Evolutionary conservation across 1,140 invertebrate species (phyloP), one percentile per base, ranked within the genome.

Genomic region (Eumeta japonica): DNA sequence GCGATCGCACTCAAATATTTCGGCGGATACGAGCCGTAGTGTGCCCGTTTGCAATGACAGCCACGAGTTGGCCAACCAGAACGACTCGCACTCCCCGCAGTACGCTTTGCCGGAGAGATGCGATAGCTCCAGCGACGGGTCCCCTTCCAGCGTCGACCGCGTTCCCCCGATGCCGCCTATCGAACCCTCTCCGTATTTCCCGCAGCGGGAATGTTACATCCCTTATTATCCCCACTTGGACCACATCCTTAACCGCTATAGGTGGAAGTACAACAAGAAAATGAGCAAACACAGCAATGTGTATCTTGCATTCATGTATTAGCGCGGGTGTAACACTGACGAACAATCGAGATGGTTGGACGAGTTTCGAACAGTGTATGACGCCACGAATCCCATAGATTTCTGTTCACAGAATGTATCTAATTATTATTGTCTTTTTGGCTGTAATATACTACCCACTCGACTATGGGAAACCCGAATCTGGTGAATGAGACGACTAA

Each of bases 301-400:
- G 43, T 77, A 76, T 52, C 46, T 77, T 51, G 75, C 75, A 37
- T 77, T 77, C 53, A 72, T 77, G 66, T 77, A 77, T 55, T 75
- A 43, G 27, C 42, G 57, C 59, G 61, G 55, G 48, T 47, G 48
- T 43, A 31, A 37, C 14, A 16, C 24, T 12, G 17, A 35, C 33
- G 32, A 39, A 41, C 20, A 45, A 30, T 16, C 15, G 27, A 16
- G 37, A 60, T 50, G 59, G 64, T 73, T 52, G 20, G n/a, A 64
- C 41, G 65, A 73, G 68, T 73, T 73, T 73, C 68, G 63, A 60
- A 51, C 54, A 64, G 57, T 59, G 59, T 64, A 58, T 61, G 58
- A 64, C 50, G 57, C 56, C 62, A 55, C 58, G 52, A 24, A 24
- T 45, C 58, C 57, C 57, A 58, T 61, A 35, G 41, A 48, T 47